Conservation (phyloP, 2,797 vertebrate species). For the Alfaro cultratus region DNA sequence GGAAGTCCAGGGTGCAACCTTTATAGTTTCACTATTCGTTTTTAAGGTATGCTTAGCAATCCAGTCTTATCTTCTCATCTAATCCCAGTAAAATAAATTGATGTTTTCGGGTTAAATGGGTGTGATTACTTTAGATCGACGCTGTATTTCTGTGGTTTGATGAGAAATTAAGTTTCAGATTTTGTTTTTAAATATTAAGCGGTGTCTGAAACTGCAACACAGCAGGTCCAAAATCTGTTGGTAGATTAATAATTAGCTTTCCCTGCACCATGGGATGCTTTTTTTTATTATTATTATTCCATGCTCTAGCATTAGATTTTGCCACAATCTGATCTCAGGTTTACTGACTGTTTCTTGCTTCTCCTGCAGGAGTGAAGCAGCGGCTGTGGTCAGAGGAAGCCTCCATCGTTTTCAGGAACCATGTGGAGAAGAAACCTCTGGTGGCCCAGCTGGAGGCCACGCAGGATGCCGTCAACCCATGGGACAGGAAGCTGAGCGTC, state of each 20-base stretch:
- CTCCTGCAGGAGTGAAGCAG: constrained; percentile 84
- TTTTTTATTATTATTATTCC: neutral
- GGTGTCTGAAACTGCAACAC: neutral
- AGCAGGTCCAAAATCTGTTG: neutral
- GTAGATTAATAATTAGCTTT: neutral
- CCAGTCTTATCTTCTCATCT: neutral
- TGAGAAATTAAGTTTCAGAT: neutral
- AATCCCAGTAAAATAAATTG: neutral
- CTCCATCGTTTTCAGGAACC: constrained; percentile 95
- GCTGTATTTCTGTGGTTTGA: neutral
- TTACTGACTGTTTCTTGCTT: neutral
- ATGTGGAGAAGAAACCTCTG: constrained; percentile 95
- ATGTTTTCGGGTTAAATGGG: neutral
- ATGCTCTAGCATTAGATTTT: neutral
- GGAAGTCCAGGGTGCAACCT: neutral
- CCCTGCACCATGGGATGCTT: too few species aligned
- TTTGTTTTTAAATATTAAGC: neutral
- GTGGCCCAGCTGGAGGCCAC: constrained; percentile 92
- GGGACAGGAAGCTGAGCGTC: constrained; percentile 90
- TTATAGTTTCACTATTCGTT: neutral
- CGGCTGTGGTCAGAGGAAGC: constrained; percentile 96
- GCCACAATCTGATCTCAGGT: neutral
- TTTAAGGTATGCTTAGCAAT: neutral
- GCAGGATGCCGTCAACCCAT: constrained; percentile 83
- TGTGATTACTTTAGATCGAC: neutral